Conservation (phyloP, 2,888 invertebrate genomes). For the Ephialtes manifestator region DNA sequence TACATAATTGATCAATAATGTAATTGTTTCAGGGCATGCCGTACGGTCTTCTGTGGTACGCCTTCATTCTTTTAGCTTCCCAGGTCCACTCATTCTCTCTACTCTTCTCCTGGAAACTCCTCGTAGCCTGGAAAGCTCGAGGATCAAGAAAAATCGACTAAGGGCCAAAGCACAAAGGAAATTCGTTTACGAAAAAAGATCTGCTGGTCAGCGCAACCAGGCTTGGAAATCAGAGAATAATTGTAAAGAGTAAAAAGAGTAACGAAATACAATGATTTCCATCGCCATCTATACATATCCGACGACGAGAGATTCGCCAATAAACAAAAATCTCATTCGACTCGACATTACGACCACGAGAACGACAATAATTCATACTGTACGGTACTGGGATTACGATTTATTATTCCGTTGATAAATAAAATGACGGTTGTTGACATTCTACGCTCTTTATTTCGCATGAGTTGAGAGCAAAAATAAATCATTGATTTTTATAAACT, state of each 20-base stretch:
- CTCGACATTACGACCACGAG: constrained; percentile 40
- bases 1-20: constrained; percentile 54
- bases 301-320: constrained; percentile 46
- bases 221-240: constrained; percentile 32
- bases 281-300: constrained; percentile 57
- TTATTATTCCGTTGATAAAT: constrained; percentile 65
- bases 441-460: constrained; percentile 12
- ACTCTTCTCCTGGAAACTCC: constrained; percentile 93
- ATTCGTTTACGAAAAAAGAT: constrained; percentile 62
- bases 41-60: constrained; percentile 97
- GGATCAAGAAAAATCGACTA: constrained; percentile 91
- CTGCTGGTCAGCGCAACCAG: constrained; percentile 43
- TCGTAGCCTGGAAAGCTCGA: constrained; percentile 94
- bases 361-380: constrained; percentile 60
- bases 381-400: constrained; percentile 50
- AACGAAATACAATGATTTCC: constrained; percentile 41
- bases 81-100: constrained; percentile 96
- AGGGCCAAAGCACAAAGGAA: constrained; percentile 71
- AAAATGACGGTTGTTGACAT: constrained; percentile 58
- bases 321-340: constrained; percentile 46
- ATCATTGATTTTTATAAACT: constrained; percentile 30
- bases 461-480: constrained; percentile 1
- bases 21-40: constrained; percentile 92
- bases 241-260: neutral
- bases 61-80: constrained; percentile 94